Percentiles rank a stretch among this genome's conserved stretches.
Conservation (phyloP, 2,113 vertebrate genomes). For the Urocolius indicus region DNA sequence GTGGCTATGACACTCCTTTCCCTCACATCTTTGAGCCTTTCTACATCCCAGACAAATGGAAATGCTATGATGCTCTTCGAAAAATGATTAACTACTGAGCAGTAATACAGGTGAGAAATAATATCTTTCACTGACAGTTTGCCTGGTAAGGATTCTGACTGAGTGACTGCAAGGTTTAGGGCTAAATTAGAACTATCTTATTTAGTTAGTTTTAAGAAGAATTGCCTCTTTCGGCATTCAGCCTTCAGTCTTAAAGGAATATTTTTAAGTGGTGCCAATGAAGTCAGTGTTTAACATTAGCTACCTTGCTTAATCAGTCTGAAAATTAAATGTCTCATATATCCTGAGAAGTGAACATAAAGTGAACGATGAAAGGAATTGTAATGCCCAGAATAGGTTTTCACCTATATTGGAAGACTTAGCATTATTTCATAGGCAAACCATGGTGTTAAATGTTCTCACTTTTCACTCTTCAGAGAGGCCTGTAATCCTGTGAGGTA, state of each 20-base stretch:
- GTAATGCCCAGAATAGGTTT: background rate
- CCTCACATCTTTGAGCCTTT: conserved; percentile 97
- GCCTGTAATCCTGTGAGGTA: background rate
- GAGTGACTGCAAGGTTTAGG: background rate
- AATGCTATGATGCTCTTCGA: conserved; percentile 94
- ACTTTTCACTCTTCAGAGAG: background rate
- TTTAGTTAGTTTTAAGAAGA: background rate
- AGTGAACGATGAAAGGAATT: background rate
- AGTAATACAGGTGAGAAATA: conserved; percentile 57
- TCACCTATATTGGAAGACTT: background rate
- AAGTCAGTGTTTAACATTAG: background rate
- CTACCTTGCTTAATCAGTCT: background rate
- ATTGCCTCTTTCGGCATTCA: background rate
- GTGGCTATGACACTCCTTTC: conserved; percentile 98
- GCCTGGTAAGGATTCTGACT: background rate
- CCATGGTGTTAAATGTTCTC: background rate
- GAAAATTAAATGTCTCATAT: background rate
- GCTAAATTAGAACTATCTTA: background rate
- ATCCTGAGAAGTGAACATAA: background rate
- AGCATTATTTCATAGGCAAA: background rate
- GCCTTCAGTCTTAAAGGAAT: background rate
- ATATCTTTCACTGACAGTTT: background rate
- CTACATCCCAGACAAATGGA: conserved; percentile 99
- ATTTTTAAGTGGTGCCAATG: background rate
- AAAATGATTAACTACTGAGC: conserved; percentile 97